Percentiles rank a stretch among this genome's conserved stretches.
phyloP scores from a whole-genome alignment of 2,888 invertebrate genomes.

The Campoletis raptor region DNA sequence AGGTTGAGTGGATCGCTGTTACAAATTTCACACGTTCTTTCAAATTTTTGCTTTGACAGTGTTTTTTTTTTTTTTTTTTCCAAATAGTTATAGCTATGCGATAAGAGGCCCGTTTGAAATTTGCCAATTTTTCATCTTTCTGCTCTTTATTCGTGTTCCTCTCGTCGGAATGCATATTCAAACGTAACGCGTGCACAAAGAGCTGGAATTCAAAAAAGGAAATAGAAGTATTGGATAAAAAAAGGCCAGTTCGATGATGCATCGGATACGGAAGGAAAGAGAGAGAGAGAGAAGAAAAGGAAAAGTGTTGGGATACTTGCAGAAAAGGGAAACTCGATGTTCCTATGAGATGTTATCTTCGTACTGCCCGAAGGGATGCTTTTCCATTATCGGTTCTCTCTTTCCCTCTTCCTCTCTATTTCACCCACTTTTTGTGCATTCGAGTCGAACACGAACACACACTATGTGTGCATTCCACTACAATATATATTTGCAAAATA shows the following conservation, averaged over 20 bases:
- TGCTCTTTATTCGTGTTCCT: not conserved
- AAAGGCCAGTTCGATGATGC: not conserved
- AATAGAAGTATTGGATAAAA: not conserved
- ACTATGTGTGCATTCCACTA: not conserved
- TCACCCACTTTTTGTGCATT: conserved; percentile 15
- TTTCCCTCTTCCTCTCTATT: not conserved
- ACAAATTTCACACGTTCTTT: not conserved
- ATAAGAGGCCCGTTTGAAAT: not conserved
- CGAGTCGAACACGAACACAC: conserved; percentile 22
- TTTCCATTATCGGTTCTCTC: conserved; percentile 66
- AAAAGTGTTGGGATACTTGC: conserved; percentile 32
- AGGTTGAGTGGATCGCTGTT: not conserved
- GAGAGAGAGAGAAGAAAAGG: not conserved
- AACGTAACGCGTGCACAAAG: conserved; percentile 24
- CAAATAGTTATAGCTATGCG: not conserved
- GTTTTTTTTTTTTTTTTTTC: not conserved
- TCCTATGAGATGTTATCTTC: conserved; percentile 54
- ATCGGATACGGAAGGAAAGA: not conserved
- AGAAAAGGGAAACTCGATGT: conserved; percentile 50
- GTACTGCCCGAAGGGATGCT: conserved; percentile 46
- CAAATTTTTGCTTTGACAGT: conserved; percentile 1
- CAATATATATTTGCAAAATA: conserved; percentile 5
- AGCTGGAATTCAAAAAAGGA: conserved; percentile 23
- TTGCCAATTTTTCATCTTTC: conserved; percentile 25
- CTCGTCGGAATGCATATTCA: conserved; percentile 7